A percentile compares a stretch with the other conserved stretches of the same genome.
phyloP scores from a whole-genome alignment of 2,797 vertebrate species.

The Cercopithecus hamlyni region DNA sequence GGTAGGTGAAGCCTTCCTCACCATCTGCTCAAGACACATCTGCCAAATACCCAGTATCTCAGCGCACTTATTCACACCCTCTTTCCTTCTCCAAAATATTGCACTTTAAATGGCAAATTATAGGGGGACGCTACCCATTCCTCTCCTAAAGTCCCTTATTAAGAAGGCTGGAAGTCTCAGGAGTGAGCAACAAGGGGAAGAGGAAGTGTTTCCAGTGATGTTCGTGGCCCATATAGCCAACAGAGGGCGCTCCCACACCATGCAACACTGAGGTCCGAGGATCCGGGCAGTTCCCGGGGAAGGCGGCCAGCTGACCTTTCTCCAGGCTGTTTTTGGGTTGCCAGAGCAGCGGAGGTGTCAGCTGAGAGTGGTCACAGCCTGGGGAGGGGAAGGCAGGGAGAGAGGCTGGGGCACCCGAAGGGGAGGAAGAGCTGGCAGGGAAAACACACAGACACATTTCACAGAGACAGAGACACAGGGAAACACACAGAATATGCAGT shows the following conservation, averaged over 20 bases:
- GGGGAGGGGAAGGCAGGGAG: slow-evolving; percentile 79
- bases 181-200: background rate
- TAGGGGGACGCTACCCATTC: no score
- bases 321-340: slow-evolving; percentile 87
- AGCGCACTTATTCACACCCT: background rate
- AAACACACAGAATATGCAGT: background rate
- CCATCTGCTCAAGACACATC: background rate
- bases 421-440: slow-evolving; percentile 79
- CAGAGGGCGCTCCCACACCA: slow-evolving; percentile 87
- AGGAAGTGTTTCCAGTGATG: background rate
- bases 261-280: background rate
- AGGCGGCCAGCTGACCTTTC: slow-evolving; percentile 88
- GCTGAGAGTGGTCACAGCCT: slow-evolving; percentile 85
- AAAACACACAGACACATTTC: slow-evolving; percentile 60
- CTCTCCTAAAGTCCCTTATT: background rate
- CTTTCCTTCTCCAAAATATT: background rate
- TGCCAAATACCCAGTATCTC: background rate
- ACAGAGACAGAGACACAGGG: slow-evolving; percentile 50
- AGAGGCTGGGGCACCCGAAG: slow-evolving; percentile 84
- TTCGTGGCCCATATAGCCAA: slow-evolving; percentile 30
- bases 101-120: background rate
- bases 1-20: background rate
- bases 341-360: slow-evolving; percentile 89
- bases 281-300: slow-evolving; percentile 58
- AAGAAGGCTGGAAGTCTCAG: background rate